A percentile compares a stretch with the other conserved stretches of the same genome.
Conservation (phyloP, 2,888 invertebrate species). For the Plutella xylostella region DNA sequence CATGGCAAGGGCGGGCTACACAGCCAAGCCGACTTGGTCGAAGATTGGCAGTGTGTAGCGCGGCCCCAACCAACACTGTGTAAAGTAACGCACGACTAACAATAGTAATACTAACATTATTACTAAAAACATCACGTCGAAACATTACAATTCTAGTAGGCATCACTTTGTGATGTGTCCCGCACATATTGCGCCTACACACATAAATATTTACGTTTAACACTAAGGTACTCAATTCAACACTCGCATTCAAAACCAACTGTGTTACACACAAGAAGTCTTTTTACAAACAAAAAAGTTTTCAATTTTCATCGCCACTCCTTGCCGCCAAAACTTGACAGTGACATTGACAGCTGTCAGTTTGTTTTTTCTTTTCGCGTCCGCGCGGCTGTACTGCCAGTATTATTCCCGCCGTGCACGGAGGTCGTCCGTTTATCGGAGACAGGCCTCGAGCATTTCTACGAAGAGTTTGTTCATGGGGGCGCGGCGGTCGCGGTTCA, state of each 20-base stretch:
- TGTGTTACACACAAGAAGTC: not conserved
- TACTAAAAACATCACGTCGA: no score
- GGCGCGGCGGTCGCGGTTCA: conserved; percentile 89
- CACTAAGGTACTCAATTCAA: not conserved
- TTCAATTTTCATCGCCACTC: not conserved
- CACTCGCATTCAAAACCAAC: not conserved
- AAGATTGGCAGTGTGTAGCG: no score
- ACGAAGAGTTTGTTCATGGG: conserved; percentile 97
- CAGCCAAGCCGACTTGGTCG: no score
- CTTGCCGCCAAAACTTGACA: not conserved
- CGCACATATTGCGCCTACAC: no score
- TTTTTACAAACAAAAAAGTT: not conserved
- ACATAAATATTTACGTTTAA: not conserved
- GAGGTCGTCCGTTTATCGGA: conserved; percentile 70
- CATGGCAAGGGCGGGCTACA: no score
- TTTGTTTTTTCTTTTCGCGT: conserved; percentile 1
- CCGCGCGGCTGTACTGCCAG: not conserved
- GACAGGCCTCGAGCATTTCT: conserved; percentile 92
- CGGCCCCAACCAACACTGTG: no score
- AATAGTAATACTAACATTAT: no score
- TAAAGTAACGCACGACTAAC: no score
- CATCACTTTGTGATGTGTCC: no score
- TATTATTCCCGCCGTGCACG: not conserved
- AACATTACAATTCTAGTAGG: no score
- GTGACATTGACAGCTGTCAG: not conserved